Evolutionary conservation across 2,113 vertebrate species (phyloP).

Genomic region (Emydura subglobosa): DNA sequence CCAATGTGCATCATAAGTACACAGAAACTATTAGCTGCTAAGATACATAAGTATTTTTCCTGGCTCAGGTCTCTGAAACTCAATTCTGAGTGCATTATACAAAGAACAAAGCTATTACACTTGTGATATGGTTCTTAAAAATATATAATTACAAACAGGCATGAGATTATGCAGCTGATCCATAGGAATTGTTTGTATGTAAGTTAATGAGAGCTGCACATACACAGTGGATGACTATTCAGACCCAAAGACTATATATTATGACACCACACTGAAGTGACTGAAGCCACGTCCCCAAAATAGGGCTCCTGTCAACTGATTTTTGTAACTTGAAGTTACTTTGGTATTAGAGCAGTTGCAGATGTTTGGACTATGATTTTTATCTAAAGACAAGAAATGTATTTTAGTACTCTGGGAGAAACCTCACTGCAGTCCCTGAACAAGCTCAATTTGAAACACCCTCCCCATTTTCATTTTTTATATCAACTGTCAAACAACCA

Average conservation of each 20-base stretch:
- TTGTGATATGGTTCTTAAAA: slow-evolving; percentile 4
- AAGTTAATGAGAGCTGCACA: background rate
- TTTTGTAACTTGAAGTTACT: background rate
- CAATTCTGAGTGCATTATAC: background rate
- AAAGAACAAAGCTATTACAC: background rate
- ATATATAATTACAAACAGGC: background rate
- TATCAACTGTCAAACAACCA: slow-evolving; percentile 1
- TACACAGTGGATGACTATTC: background rate
- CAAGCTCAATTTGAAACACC: background rate
- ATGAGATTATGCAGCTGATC: slow-evolving; percentile 6
- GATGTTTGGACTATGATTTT: background rate
- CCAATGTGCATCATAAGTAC: background rate
- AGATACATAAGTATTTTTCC: background rate
- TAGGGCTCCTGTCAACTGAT: background rate
- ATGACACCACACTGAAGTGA: background rate
- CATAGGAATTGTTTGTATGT: background rate
- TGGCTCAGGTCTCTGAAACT: background rate
- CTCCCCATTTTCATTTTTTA: background rate
- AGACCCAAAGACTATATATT: background rate
- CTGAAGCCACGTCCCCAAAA: background rate
- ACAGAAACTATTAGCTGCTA: slow-evolving; percentile 5
- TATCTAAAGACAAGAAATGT: background rate
- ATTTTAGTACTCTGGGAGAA: background rate
- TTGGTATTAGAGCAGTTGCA: background rate
- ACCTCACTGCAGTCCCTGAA: background rate